These are phyloP conservation scores for Heterocephalus glaber DNA, from an alignment of 2,113 vertebrate species.

Conservation along the genomic window DNA sequence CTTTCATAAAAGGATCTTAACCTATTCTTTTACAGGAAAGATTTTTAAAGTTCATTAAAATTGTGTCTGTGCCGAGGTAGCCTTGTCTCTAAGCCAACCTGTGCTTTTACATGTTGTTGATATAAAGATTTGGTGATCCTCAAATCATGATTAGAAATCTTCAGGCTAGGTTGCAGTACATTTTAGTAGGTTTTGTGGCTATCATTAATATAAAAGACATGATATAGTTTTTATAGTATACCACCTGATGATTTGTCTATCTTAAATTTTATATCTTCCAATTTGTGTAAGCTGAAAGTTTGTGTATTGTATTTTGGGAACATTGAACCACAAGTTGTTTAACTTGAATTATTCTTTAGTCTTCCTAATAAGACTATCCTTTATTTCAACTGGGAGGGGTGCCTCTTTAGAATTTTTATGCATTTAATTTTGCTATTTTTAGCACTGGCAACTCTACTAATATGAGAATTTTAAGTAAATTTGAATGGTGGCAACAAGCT, in stretches of 20 bases:
- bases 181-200: neutral
- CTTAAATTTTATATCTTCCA: constrained; percentile 14
- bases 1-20: neutral
- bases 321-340: neutral
- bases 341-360: neutral
- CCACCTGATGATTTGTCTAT: neutral
- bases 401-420: neutral
- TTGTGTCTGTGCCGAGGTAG: neutral
- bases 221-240: neutral
- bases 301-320: neutral
- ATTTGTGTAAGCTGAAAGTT: neutral
- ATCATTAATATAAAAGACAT: neutral
- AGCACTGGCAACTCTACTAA: neutral
- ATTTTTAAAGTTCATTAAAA: neutral
- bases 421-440: neutral
- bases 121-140: neutral
- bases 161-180: neutral
- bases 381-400: neutral
- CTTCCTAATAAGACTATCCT: neutral
- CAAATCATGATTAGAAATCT: neutral
- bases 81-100: neutral
- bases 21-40: neutral
- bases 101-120: neutral
- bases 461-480: constrained; percentile 18
- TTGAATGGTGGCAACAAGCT: neutral